Evolutionary conservation across 1,140 invertebrate genomes (phyloP).

Genomic region (Lasaia peninsularis): DNA sequence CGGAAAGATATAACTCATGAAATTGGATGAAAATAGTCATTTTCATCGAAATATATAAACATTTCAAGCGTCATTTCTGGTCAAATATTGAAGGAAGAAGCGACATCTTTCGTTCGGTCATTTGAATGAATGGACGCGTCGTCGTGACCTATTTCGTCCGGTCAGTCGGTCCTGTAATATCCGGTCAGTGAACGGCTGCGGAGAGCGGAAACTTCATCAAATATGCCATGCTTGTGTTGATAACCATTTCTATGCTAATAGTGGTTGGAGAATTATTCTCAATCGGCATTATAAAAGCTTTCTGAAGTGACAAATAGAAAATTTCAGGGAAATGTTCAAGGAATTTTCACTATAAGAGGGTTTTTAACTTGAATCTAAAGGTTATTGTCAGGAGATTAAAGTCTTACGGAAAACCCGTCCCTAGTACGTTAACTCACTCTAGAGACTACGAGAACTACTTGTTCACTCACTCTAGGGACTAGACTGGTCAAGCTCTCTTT

Average conservation of each 20-base stretch:
- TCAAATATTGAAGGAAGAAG: background rate
- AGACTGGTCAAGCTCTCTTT: too few relatives aligned
- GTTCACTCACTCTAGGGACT: too few relatives aligned
- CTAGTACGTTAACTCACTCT: too few relatives aligned
- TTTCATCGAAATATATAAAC: background rate
- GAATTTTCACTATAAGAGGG: background rate
- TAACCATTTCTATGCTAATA: conserved; percentile 41
- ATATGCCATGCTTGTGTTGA: conserved; percentile 40
- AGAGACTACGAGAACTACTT: too few relatives aligned
- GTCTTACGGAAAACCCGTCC: too few relatives aligned
- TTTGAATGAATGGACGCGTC: conserved; percentile 32
- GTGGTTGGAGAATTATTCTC: conserved; percentile 13
- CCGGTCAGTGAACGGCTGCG: conserved; percentile 41
- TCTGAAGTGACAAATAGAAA: background rate
- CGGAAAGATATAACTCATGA: too few relatives aligned
- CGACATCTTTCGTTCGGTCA: conserved; percentile 15
- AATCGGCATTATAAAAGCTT: background rate
- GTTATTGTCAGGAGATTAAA: too few relatives aligned
- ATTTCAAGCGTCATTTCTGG: background rate
- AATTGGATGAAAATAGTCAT: background rate
- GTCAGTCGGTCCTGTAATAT: conserved; percentile 45
- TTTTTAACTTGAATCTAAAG: too few relatives aligned
- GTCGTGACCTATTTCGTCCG: conserved; percentile 41
- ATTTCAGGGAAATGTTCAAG: background rate
- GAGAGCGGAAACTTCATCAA: conserved; percentile 47